phyloP scores from a whole-genome alignment of 2,113 vertebrate genomes.

The Thamnophis sirtalis region DNA sequence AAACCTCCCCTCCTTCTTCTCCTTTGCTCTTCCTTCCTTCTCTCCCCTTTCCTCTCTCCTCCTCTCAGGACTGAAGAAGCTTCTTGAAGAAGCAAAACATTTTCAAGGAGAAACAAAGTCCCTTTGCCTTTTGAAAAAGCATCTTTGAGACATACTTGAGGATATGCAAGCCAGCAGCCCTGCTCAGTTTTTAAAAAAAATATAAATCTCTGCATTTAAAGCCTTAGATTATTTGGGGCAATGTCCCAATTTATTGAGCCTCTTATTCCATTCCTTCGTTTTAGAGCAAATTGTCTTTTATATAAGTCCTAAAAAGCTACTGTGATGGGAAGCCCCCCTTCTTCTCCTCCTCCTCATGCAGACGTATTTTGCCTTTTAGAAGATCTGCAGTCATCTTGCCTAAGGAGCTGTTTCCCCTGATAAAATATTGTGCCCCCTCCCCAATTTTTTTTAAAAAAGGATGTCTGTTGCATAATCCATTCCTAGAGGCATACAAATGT shows the following conservation, averaged over 20 bases:
- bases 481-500: background rate
- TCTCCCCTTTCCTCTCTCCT: too few relatives aligned
- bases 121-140: background rate
- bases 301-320: background rate
- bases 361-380: background rate
- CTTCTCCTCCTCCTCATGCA: background rate
- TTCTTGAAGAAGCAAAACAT: background rate
- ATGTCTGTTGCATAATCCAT: background rate
- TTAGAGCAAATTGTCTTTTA: background rate
- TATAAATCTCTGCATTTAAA: background rate
- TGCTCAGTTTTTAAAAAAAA: background rate
- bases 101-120: background rate
- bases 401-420: background rate
- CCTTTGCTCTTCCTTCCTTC: too few relatives aligned
- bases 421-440: background rate
- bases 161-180: background rate
- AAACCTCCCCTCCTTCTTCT: too few relatives aligned
- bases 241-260: background rate
- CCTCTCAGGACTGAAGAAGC: background rate
- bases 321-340: background rate
- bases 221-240: background rate
- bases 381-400: background rate
- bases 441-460: background rate
- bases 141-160: background rate
- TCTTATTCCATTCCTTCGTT: background rate